A percentile compares a stretch with the other conserved stretches of the same genome.
Evolutionary conservation across 2,888 invertebrate genomes (phyloP).

Genomic region (Punctoribates punctum): DNA sequence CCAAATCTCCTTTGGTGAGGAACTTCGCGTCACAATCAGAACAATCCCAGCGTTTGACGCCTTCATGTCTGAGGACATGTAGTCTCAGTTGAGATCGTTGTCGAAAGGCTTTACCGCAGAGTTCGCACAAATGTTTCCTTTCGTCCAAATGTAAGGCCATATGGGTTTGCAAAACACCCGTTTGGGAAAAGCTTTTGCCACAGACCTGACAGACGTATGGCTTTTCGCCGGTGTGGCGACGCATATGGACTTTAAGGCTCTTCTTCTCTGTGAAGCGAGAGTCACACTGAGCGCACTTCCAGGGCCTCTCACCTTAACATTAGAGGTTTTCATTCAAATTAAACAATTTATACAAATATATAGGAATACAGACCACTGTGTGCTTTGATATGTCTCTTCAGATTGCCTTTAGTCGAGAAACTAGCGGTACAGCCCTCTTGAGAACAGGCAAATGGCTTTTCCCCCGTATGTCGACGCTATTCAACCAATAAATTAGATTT

Average conservation of each 20-base stretch:
- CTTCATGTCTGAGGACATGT: conserved; percentile 50
- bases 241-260: background rate
- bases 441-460: conserved; percentile 59
- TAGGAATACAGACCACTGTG: conserved; percentile 45
- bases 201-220: conserved; percentile 52
- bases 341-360: too few relatives aligned
- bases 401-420: conserved; percentile 51
- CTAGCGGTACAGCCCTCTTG: conserved; percentile 46
- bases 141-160: conserved; percentile 51
- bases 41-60: conserved; percentile 50
- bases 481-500: too few relatives aligned
- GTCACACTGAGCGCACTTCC: too few relatives aligned
- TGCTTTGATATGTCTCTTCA: conserved; percentile 50
- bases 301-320: too few relatives aligned
- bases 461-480: conserved; percentile 70
- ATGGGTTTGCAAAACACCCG: conserved; percentile 51
- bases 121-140: conserved; percentile 50
- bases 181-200: conserved; percentile 51
- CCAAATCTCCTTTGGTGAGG: conserved; percentile 54
- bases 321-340: too few relatives aligned
- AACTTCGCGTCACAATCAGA: conserved; percentile 50
- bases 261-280: background rate
- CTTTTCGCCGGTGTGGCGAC: conserved; percentile 49
- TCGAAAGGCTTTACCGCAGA: conserved; percentile 51
- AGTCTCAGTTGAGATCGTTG: conserved; percentile 51